Percentiles rank a stretch among this genome's conserved stretches.
Conservation (phyloP, 2,888 invertebrate species). For the Octodonta nipae region DNA sequence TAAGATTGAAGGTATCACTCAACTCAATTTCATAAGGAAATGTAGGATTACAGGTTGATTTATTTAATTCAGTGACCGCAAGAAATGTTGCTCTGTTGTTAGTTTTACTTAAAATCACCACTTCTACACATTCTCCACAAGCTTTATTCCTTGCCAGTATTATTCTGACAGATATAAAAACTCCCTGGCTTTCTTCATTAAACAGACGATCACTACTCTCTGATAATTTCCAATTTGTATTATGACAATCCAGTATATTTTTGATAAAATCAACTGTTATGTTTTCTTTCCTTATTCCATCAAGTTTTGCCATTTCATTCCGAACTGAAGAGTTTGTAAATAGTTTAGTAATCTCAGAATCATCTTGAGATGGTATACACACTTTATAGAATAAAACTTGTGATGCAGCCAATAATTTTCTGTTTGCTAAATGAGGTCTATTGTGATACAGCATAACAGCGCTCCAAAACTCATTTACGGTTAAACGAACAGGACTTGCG, state of each 20-base stretch:
- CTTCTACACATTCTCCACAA: slow-evolving; percentile 24
- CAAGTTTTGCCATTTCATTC: slow-evolving; percentile 28
- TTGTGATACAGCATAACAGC: slow-evolving; percentile 47
- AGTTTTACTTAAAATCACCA: slow-evolving; percentile 34
- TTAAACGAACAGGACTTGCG: too few species aligned
- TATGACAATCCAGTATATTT: slow-evolving; percentile 24
- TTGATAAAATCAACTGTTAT: slow-evolving; percentile 24
- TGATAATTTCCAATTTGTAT: slow-evolving; percentile 22
- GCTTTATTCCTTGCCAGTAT: slow-evolving; percentile 32
- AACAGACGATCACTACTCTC: slow-evolving; percentile 17
- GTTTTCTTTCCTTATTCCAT: slow-evolving; percentile 18
- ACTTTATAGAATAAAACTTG: slow-evolving; percentile 25
- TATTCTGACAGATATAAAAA: slow-evolving; percentile 34
- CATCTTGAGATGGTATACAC: slow-evolving; percentile 15
- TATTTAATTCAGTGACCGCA: slow-evolving; percentile 34
- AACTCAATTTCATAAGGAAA: slow-evolving; percentile 38
- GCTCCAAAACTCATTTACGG: slow-evolving; percentile 49
- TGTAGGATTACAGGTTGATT: slow-evolving; percentile 34
- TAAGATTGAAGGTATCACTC: slow-evolving; percentile 25
- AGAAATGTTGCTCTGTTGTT: slow-evolving; percentile 35
- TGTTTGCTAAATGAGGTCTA: slow-evolving; percentile 60
- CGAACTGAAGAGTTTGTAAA: slow-evolving; percentile 25
- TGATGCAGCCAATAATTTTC: slow-evolving; percentile 48
- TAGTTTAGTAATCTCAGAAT: slow-evolving; percentile 21
- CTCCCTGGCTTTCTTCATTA: slow-evolving; percentile 16